These are phyloP conservation scores for Electrona antarctica DNA, from an alignment of 2,113 vertebrate species.

Conservation along the genomic window DNA sequence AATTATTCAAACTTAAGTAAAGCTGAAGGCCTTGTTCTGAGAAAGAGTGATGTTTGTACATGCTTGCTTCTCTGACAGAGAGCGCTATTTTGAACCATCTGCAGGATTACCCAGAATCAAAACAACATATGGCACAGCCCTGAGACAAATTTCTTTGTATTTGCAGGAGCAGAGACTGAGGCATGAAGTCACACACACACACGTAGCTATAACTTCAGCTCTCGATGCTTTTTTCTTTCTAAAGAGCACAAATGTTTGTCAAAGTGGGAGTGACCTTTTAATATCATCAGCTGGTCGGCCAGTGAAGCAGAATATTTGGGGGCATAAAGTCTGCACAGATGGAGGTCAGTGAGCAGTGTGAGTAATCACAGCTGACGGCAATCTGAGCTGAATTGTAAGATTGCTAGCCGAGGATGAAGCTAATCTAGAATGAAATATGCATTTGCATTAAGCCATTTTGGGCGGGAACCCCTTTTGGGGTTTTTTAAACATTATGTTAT, in stretches of 20 bases:
- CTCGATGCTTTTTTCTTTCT: conserved; percentile 22
- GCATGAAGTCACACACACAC: neutral
- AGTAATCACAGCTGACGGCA: conserved; percentile 42
- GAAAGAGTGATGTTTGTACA: conserved; percentile 55
- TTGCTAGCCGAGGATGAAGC: conserved; percentile 53
- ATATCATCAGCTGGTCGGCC: conserved; percentile 3
- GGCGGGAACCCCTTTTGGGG: no score
- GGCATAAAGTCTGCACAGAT: conserved; percentile 19
- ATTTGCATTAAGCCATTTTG: no score
- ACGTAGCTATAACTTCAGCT: conserved; percentile 15
- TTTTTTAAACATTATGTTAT: no score
- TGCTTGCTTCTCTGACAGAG: conserved; percentile 68
- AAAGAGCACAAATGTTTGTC: conserved; percentile 22
- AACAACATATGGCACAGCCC: conserved; percentile 72
- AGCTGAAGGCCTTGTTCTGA: conserved; percentile 63
- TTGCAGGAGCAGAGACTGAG: conserved; percentile 34
- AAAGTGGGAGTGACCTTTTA: conserved; percentile 10
- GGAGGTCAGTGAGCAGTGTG: conserved; percentile 42
- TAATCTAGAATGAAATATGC: conserved; percentile 57
- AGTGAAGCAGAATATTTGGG: conserved; percentile 13
- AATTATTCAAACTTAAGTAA: conserved; percentile 73
- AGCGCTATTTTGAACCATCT: conserved; percentile 77
- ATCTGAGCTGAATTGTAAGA: conserved; percentile 44
- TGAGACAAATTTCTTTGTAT: conserved; percentile 64
- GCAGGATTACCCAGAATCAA: conserved; percentile 63